A percentile compares a stretch with the other conserved stretches of the same genome.
Evolutionary conservation across 2,113 vertebrate genomes (phyloP).

Genomic region (Cyphomyrus discorhynchus): DNA sequence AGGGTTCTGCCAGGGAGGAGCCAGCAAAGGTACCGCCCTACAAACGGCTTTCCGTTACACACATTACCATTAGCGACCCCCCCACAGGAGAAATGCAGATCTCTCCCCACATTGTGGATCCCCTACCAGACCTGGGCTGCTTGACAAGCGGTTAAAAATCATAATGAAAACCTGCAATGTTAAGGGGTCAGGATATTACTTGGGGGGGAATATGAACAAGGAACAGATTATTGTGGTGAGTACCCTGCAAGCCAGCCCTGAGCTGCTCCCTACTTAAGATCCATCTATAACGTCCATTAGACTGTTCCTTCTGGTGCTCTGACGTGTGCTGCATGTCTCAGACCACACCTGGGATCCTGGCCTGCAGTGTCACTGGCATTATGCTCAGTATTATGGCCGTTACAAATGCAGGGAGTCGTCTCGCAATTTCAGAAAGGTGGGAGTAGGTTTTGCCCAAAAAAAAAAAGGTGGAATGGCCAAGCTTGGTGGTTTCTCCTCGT

Average conservation of each 20-base stretch:
- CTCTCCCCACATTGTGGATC: not conserved
- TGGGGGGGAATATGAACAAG: not conserved
- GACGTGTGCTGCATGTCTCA: not conserved
- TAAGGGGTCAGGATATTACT: not conserved
- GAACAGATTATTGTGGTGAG: not conserved
- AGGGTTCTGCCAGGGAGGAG: slow-evolving; percentile 65
- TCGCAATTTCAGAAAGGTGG: not conserved
- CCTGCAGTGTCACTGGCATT: not conserved
- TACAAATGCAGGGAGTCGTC: not conserved
- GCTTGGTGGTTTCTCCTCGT: not conserved
- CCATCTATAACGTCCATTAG: not conserved
- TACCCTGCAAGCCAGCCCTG: not conserved
- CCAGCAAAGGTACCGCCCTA: slow-evolving; percentile 22
- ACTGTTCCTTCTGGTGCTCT: not conserved
- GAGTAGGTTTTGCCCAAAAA: not conserved
- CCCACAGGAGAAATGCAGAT: not conserved
- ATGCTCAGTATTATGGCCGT: not conserved
- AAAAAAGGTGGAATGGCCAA: not conserved
- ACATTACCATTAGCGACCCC: not conserved
- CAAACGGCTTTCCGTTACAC: not conserved
- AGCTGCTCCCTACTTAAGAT: not conserved
- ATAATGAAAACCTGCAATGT: not conserved
- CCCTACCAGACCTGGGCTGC: not conserved
- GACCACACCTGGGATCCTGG: not conserved
- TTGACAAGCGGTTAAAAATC: not conserved